A percentile compares a stretch with the other conserved stretches of the same genome.
These are phyloP conservation scores for Bombus waltoni DNA, from an alignment of 1,140 invertebrate genomes.

Conservation along the genomic window DNA sequence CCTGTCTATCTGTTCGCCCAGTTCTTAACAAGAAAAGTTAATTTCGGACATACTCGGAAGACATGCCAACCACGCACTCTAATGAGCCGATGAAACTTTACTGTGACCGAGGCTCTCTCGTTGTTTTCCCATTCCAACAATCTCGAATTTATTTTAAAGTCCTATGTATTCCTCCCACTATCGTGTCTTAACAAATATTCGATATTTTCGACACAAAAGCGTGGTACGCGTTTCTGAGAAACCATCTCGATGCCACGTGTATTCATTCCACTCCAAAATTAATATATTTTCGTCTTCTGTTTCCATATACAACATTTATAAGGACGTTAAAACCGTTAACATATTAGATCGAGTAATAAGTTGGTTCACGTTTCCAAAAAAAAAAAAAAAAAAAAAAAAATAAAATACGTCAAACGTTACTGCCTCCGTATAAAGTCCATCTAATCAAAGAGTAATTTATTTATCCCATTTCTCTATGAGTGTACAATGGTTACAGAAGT, in stretches of 20 bases:
- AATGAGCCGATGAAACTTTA: constrained; percentile 51
- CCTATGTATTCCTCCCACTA: too few relatives aligned
- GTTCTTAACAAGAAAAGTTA: constrained; percentile 40
- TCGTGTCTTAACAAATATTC: background rate
- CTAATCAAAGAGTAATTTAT: too few relatives aligned
- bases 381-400: too few relatives aligned
- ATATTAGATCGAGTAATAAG: background rate
- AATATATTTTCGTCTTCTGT: background rate
- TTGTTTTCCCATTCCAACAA: constrained; percentile 4
- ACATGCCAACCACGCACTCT: constrained; percentile 39
- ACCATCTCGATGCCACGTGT: background rate
- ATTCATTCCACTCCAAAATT: background rate
- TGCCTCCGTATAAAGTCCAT: too few relatives aligned
- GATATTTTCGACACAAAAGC: background rate
- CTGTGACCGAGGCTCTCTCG: background rate
- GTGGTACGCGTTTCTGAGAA: background rate
- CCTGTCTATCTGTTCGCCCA: constrained; percentile 14
- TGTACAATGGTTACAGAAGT: too few relatives aligned
- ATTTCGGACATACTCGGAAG: constrained; percentile 38
- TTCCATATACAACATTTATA: too few relatives aligned
- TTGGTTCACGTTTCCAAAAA: too few relatives aligned
- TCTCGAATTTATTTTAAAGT: background rate
- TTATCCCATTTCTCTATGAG: too few relatives aligned
- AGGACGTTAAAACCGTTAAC: too few relatives aligned
- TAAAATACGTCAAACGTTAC: too few relatives aligned